Evolutionary conservation across 35 echinoderm and acorn worm genomes (phyloP), one percentile per base, ranked within the genome.

Genomic region (Ophiothrix spiculata): DNA sequence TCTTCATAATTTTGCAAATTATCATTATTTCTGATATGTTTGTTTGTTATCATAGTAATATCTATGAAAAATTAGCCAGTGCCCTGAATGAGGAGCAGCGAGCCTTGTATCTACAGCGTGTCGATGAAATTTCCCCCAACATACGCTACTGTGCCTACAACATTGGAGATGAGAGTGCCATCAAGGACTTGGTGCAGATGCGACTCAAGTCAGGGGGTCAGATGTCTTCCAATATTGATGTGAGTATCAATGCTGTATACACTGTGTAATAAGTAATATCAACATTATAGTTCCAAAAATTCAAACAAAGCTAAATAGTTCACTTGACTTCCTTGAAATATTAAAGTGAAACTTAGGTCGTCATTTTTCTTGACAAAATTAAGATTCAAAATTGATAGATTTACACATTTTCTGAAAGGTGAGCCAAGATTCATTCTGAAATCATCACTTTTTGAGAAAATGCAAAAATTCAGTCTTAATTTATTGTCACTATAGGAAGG

Each of bases 171-270:
- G 89, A 99, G 75, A 94, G 86, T 77, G 96, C 92, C 75, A 99
- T 99, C 78, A 91, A 94, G 31, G 96, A 99, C 77, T 60, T 99
- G 16, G 81, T 94, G 17, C 80, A 99, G 82, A 83, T 99, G 88
- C 88, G 96, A 54, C 82, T 93, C 3, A 99, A 94, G 81, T 86
- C 90, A 25, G 96, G 96, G 15, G 89, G 96, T 32, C 89, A 91
- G 41, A 81, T 98, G 95, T 98, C 91, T 80, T 85, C 96, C 40
- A 92, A 99, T 86, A 94, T 99, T 79, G 96, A 99, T 92, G 96
- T 99, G 81, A 98, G 95, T 91, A 74, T n/a, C n/a, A n/a, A n/a
- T n/a, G n/a, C n/a, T n/a, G n/a, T n/a, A n/a, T n/a, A n/a, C n/a
- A n/a, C n/a, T n/a, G n/a, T n/a, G n/a, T n/a, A n/a, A n/a, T n/a